phyloP scores from a whole-genome alignment of 2,797 vertebrate genomes.

The Hoplostethus atlanticus region DNA sequence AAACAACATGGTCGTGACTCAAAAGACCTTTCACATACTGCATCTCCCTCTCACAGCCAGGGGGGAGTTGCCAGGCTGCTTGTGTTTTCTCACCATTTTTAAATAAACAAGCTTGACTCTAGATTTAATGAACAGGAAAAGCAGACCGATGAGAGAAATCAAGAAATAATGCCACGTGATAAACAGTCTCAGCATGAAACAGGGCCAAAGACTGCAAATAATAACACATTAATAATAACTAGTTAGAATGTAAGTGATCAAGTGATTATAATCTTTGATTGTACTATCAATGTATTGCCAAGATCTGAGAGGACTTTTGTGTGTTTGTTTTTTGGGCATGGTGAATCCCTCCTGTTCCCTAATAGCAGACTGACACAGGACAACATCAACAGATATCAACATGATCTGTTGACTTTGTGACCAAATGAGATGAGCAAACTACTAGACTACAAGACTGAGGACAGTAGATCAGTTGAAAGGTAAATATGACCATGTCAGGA shows the following conservation, averaged over 20 bases:
- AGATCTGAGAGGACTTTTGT: constrained; percentile 5
- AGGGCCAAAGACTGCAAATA: constrained; percentile 15
- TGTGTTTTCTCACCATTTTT: constrained; percentile 55
- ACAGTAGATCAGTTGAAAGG: constrained; percentile 52
- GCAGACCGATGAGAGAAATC: constrained; percentile 56
- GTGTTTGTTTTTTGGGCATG: constrained; percentile 13
- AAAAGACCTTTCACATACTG: constrained; percentile 42
- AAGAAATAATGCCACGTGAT: constrained; percentile 41
- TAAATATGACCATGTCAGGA: constrained; percentile 39
- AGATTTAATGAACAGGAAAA: constrained; percentile 63
- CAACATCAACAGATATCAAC: constrained; percentile 39
- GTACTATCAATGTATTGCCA: neutral
- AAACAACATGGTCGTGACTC: constrained; percentile 21
- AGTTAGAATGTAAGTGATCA: constrained; percentile 8
- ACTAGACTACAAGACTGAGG: neutral
- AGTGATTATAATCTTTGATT: constrained; percentile 1
- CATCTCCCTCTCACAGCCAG: constrained; percentile 19
- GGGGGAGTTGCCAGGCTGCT: constrained; percentile 26
- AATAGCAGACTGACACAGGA: constrained; percentile 21
- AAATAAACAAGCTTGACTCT: constrained; percentile 54
- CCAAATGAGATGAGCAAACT: constrained; percentile 32
- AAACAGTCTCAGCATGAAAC: constrained; percentile 35
- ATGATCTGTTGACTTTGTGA: constrained; percentile 52
- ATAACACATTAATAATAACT: constrained; percentile 17
- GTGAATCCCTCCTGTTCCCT: constrained; percentile 1